Evolutionary conservation across 2,113 vertebrate species (phyloP).

Genomic region (Chaetodon auriga): DNA sequence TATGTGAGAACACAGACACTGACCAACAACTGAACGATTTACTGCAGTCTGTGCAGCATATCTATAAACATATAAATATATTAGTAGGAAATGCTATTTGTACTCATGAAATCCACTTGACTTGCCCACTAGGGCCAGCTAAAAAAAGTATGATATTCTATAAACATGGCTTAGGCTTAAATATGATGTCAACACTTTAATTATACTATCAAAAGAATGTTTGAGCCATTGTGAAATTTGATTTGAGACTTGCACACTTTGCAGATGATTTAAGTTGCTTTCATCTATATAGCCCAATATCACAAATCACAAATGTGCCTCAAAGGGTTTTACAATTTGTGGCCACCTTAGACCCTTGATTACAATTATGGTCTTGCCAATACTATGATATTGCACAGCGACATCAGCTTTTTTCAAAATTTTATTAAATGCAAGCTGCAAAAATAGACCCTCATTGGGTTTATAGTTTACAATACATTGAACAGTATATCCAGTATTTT

Average conservation of each 20-base stretch:
- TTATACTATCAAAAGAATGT: not conserved
- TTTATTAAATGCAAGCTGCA: not conserved
- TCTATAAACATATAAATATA: not conserved
- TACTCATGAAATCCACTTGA: not conserved
- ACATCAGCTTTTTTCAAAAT: not conserved
- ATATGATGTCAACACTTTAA: not conserved
- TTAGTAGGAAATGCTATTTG: not conserved
- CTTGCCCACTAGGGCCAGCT: too few species aligned
- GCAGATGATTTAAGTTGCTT: too few species aligned
- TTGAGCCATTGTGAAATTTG: too few species aligned
- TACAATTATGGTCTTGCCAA: not conserved
- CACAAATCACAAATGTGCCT: not conserved
- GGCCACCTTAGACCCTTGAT: too few species aligned
- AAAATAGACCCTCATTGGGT: not conserved
- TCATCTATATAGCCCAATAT: not conserved
- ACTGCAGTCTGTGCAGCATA: not conserved
- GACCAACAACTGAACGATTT: not conserved
- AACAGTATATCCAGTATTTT: not conserved
- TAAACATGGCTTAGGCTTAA: not conserved
- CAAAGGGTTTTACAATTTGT: not conserved
- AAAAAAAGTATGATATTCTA: too few species aligned
- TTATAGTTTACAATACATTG: not conserved
- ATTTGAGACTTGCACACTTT: too few species aligned
- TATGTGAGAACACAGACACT: conserved; percentile 86
- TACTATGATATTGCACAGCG: not conserved